Conservation (phyloP, 2,888 invertebrate species). For the Ferdinandea cuprea region DNA sequence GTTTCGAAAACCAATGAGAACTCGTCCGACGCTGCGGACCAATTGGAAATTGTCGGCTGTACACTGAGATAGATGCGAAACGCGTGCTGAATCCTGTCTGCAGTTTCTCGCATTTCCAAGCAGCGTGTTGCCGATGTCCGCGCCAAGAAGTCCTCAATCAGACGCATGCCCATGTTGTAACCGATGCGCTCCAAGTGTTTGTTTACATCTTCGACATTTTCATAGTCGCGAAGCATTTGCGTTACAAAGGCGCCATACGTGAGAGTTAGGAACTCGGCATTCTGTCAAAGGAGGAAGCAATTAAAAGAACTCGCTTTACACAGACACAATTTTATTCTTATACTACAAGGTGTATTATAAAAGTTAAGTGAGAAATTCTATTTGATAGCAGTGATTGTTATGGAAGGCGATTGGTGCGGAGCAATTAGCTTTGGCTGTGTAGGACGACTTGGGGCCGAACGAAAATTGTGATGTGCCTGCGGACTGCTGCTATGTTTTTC, state of each 20-base stretch:
- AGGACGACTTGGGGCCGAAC: constrained; percentile 57
- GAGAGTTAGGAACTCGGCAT: constrained; percentile 97
- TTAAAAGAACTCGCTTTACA: constrained; percentile 23
- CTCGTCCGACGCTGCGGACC: constrained; percentile 97
- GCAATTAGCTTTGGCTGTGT: constrained; percentile 82
- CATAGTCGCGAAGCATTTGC: constrained; percentile 97
- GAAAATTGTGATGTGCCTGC: constrained; percentile 67
- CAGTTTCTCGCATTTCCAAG: constrained; percentile 97
- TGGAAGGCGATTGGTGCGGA: constrained; percentile 81
- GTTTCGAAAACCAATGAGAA: constrained; percentile 97
- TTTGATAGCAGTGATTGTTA: constrained; percentile 82
- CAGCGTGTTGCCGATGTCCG: constrained; percentile 95
- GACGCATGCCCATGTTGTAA: constrained; percentile 98
- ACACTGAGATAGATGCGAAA: constrained; percentile 94
- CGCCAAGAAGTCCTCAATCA: constrained; percentile 99
- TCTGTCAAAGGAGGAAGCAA: constrained; percentile 85
- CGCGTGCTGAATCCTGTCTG: constrained; percentile 95
- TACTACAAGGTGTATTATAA: constrained; percentile 42
- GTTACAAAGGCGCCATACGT: constrained; percentile 99
- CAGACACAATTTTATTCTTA: constrained; percentile 63
- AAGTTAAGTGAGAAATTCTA: constrained; percentile 64
- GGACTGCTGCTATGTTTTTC: constrained; percentile 75
- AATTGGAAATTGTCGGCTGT: constrained; percentile 95
- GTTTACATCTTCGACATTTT: constrained; percentile 98
- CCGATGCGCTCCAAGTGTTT: constrained; percentile 97